Base-by-base conservation (phyloP, 2,888 invertebrate genomes). In the Timandra comae region DNA sequence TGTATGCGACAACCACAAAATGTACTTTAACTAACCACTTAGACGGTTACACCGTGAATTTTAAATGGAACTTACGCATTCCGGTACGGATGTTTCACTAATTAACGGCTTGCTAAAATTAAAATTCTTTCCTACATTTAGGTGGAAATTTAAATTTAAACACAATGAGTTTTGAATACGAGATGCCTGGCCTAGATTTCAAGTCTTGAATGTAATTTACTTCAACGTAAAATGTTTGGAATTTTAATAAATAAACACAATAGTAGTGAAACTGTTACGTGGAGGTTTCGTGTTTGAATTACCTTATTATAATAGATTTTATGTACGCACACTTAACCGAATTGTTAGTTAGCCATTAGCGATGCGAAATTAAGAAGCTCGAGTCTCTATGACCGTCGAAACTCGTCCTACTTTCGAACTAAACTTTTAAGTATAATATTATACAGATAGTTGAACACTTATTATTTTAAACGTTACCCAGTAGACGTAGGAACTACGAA, bases 1-100 rank as follows among this genome's bases (percentile, higher is more conserved):
- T 13, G 32, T 22, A 33, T 41, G 37, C 37, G 34, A 38, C 38
- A 31, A 16, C 31, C 33, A 29, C 32, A 30, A 27, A 33, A 25
- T 27, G 32, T 12, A 9, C 35, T 35, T 42, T 34, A 41, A 48
- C 38, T 35, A 47, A 38, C 43, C 38, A 42, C 48, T 51, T 43
- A 36, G 34, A 39, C 35, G 27, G 36, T 43, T 32, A 27, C 33
- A 26, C 32, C 27, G 41, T 27, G 31, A 43, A 38, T 42, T 42
- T 38, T 24, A 42, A 48, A 48, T 40, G 34, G 30, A 33, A 27
- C 33, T 37, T 34, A 40, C 41, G 40, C 43, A 43, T 45, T 43
- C 36, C 33, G 29, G 12, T 37, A 29, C 30, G 34, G 35, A 30
- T 40, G 41, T 38, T 39, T 27, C 42, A 33, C 35, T 42, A 43